Conservation (phyloP, 2,888 invertebrate species). For the Cetonia aurata region DNA sequence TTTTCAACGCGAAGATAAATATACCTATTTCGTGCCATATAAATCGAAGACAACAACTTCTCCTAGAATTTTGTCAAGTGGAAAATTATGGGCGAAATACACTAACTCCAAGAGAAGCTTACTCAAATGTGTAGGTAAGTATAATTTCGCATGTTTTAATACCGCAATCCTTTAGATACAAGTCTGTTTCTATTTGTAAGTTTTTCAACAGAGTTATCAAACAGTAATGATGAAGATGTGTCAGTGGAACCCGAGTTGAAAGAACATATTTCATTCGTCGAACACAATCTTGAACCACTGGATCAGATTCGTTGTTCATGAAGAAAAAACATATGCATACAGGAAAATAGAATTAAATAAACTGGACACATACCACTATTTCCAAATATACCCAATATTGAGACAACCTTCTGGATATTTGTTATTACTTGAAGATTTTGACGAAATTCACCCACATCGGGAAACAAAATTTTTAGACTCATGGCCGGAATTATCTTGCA, state of each 20-base stretch:
- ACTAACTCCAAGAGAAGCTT: slow-evolving; percentile 1
- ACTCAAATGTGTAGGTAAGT: background rate
- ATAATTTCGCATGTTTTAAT: background rate
- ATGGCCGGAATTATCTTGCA: background rate
- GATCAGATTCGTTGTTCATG: background rate
- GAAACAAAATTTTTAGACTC: background rate
- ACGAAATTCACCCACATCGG: background rate
- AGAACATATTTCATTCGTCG: background rate
- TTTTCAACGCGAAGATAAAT: background rate
- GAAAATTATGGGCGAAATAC: slow-evolving; percentile 11
- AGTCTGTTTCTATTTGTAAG: background rate
- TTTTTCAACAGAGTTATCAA: background rate
- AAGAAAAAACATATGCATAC: background rate
- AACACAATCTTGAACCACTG: background rate
- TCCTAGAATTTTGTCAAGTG: slow-evolving; percentile 1
- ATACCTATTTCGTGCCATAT: slow-evolving; percentile 10
- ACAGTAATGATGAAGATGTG: background rate
- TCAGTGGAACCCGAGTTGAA: background rate
- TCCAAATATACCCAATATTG: background rate
- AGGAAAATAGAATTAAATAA: background rate
- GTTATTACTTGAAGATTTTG: background rate
- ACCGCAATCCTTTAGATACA: background rate
- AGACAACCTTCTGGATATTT: slow-evolving; percentile 9
- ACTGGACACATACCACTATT: background rate
- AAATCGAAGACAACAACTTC: background rate